These are phyloP conservation scores for Drosophila prolongata DNA, from an alignment of 2,888 invertebrate species.

Conservation along the genomic window DNA sequence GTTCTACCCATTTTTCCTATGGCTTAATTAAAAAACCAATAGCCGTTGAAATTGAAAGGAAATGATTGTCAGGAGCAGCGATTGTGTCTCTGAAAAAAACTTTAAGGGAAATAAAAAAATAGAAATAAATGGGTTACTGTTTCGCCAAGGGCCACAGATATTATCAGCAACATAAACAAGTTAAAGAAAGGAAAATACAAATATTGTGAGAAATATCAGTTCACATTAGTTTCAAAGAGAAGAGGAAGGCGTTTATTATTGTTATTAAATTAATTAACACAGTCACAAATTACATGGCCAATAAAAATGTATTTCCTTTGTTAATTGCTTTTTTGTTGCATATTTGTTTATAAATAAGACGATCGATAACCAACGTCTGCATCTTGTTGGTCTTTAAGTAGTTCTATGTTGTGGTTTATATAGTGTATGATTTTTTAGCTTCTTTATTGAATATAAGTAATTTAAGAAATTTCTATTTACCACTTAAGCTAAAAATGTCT, in stretches of 20 bases:
- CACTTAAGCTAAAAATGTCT: background rate
- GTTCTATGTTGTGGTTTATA: too few relatives aligned
- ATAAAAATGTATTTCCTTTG: too few relatives aligned
- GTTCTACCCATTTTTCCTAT: slow-evolving; percentile 27
- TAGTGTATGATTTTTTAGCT: background rate
- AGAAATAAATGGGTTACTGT: slow-evolving; percentile 16
- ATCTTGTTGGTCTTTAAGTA: too few relatives aligned
- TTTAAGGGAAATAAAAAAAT: background rate
- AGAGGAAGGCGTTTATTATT: too few relatives aligned
- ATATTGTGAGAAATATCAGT: too few relatives aligned
- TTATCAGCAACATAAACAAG: background rate
- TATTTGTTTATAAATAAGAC: background rate
- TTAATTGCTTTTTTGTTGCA: background rate
- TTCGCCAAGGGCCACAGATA: slow-evolving; percentile 1
- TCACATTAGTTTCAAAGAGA: too few relatives aligned
- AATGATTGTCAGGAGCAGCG: slow-evolving; percentile 12
- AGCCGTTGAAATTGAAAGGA: slow-evolving; percentile 53
- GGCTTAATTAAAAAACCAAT: slow-evolving; percentile 74
- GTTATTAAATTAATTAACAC: too few relatives aligned
- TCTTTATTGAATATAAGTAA: background rate
- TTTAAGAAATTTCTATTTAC: background rate
- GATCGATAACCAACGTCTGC: too few relatives aligned
- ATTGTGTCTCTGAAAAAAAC: background rate
- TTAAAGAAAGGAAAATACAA: background rate
- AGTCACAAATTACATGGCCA: too few relatives aligned